phyloP scores from a whole-genome alignment of 23 tunicate species.

The Oikopleura vanhoeffeni region DNA sequence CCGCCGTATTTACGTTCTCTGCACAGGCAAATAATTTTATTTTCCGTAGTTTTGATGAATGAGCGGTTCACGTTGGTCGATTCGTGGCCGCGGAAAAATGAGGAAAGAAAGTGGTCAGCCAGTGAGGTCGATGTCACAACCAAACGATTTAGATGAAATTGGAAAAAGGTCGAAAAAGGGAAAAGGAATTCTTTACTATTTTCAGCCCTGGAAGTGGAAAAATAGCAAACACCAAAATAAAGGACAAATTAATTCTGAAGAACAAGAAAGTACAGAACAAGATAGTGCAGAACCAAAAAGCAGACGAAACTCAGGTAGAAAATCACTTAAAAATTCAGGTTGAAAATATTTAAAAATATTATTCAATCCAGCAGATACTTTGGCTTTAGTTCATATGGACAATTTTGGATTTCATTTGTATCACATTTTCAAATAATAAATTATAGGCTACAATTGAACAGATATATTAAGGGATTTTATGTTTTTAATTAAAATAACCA shows the following conservation, averaged over 20 bases:
- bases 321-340: too few relatives aligned
- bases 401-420: too few relatives aligned
- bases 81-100: slow-evolving; percentile 4
- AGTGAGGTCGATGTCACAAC: neutral
- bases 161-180: neutral
- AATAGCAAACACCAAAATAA: neutral
- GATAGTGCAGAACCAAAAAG: neutral
- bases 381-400: too few relatives aligned
- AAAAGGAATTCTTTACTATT: neutral
- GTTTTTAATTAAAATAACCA: too few relatives aligned
- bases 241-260: neutral
- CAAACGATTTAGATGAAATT: neutral
- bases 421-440: too few relatives aligned
- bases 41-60: slow-evolving; percentile 1
- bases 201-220: slow-evolving; percentile 1
- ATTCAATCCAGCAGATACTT: too few relatives aligned
- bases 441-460: too few relatives aligned
- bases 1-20: too few relatives aligned
- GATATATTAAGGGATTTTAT: too few relatives aligned
- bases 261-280: too few relatives aligned
- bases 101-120: neutral
- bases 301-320: neutral
- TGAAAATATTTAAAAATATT: too few relatives aligned
- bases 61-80: slow-evolving; percentile 14
- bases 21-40: neutral